A percentile compares a stretch with the other conserved stretches of the same genome.
phyloP scores from a whole-genome alignment of 2,888 invertebrate genomes.

The Charanyca ferruginea region DNA sequence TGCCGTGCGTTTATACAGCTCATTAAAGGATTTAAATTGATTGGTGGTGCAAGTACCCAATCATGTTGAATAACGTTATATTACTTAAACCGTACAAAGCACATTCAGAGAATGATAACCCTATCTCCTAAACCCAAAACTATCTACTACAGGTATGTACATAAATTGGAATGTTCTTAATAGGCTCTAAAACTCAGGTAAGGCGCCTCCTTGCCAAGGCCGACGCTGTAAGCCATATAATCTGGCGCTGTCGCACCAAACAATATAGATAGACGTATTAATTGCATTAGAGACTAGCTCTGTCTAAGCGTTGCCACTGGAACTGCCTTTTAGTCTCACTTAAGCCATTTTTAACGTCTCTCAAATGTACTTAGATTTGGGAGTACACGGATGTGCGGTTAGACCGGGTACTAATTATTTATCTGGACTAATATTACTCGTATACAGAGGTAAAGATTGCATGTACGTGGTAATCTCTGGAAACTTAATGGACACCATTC shows the following conservation, averaged over 20 bases:
- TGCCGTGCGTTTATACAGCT: too few relatives aligned
- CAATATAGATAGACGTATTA: constrained; percentile 51
- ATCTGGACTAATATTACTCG: neutral
- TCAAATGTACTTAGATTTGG: constrained; percentile 18
- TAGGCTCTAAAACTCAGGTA: constrained; percentile 44
- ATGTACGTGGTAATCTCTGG: too few relatives aligned
- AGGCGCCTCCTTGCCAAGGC: constrained; percentile 19
- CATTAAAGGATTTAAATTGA: too few relatives aligned
- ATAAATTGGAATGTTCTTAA: constrained; percentile 22
- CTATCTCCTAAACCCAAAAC: constrained; percentile 17
- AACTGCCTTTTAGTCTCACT: constrained; percentile 49
- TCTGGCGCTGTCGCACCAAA: constrained; percentile 32
- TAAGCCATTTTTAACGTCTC: constrained; percentile 61
- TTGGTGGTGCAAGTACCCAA: too few relatives aligned
- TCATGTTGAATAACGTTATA: neutral
- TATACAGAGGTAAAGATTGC: too few relatives aligned
- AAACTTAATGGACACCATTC: too few relatives aligned
- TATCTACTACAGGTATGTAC: constrained; percentile 7
- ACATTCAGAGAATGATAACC: neutral
- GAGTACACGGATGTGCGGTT: constrained; percentile 14
- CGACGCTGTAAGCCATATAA: constrained; percentile 37
- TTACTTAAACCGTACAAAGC: neutral
- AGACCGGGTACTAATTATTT: neutral
- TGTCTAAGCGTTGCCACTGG: constrained; percentile 36
- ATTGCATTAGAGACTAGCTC: constrained; percentile 36